Conservation (phyloP, 2,113 vertebrate genomes). For the Herpetotheres cachinnans region DNA sequence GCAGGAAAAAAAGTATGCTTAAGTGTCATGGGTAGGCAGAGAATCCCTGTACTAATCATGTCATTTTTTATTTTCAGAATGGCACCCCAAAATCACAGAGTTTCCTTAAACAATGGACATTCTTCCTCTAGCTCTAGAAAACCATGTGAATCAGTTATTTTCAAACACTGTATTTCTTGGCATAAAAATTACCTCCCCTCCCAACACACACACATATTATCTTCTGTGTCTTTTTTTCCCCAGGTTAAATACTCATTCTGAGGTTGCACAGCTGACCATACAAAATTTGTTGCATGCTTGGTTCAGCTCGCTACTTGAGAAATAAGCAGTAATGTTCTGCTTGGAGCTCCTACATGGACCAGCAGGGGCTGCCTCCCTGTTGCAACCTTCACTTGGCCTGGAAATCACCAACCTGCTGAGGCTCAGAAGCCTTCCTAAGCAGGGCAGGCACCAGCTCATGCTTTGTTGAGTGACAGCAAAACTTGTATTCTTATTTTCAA, state of each 20-base stretch:
- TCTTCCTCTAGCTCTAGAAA: background rate
- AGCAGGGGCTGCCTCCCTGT: background rate
- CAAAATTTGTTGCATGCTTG: background rate
- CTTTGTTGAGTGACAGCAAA: background rate
- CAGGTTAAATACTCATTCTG: background rate
- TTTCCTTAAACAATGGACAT: background rate
- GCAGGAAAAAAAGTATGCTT: background rate
- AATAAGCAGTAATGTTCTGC: background rate
- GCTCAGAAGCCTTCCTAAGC: background rate
- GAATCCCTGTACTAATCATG: background rate
- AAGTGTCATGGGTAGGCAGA: background rate
- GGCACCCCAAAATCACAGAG: background rate
- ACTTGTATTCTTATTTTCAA: background rate
- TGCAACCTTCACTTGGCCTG: background rate
- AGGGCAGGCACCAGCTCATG: background rate
- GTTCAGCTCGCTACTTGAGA: background rate
- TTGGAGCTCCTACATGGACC: background rate
- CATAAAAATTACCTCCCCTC: background rate
- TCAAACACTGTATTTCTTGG: background rate
- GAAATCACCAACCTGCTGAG: background rate
- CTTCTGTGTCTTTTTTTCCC: accelerated
- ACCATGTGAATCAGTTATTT: background rate
- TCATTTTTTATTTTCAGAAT: background rate
- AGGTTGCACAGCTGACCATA: background rate
- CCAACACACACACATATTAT: background rate